phyloP scores from a whole-genome alignment of 1,140 invertebrate species.

The Drosophila insularis region DNA sequence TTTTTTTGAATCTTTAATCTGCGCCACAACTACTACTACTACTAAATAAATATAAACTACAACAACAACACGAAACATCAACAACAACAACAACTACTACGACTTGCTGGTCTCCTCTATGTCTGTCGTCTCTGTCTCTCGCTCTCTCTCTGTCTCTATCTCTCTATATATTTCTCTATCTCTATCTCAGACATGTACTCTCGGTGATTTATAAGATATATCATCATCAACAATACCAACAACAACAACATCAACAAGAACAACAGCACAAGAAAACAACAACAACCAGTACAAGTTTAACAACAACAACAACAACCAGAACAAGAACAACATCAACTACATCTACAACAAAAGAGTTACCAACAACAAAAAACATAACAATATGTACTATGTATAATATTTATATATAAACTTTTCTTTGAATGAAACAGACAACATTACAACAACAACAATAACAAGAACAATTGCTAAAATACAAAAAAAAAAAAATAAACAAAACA shows the following conservation, averaged over 20 bases:
- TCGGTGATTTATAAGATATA: conserved; percentile 73
- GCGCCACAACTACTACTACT: conserved; percentile 64
- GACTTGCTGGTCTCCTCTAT: conserved; percentile 60
- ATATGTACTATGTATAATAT: conserved; percentile 33
- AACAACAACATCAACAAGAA: conserved; percentile 49
- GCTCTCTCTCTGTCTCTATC: not conserved
- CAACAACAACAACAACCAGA: conserved; percentile 46
- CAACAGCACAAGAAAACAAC: conserved; percentile 66
- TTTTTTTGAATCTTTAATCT: conserved; percentile 72
- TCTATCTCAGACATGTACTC: conserved; percentile 68
- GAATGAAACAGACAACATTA: conserved; percentile 28
- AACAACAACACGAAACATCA: conserved; percentile 67
- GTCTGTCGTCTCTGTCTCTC: not conserved
- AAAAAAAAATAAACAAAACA: not conserved
- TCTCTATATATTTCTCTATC: conserved; percentile 25
- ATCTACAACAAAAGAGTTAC: conserved; percentile 55
- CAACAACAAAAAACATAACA: not conserved
- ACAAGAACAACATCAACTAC: conserved; percentile 62
- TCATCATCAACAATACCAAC: conserved; percentile 54
- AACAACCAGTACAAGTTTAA: conserved; percentile 69
- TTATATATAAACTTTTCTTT: conserved; percentile 20
- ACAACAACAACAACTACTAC: conserved; percentile 47
- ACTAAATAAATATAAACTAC: conserved; percentile 30
- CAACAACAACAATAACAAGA: conserved; percentile 30
- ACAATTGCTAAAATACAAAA: conserved; percentile 36